Conservation (phyloP, 2,888 invertebrate genomes). For the Lottia gigantea region DNA sequence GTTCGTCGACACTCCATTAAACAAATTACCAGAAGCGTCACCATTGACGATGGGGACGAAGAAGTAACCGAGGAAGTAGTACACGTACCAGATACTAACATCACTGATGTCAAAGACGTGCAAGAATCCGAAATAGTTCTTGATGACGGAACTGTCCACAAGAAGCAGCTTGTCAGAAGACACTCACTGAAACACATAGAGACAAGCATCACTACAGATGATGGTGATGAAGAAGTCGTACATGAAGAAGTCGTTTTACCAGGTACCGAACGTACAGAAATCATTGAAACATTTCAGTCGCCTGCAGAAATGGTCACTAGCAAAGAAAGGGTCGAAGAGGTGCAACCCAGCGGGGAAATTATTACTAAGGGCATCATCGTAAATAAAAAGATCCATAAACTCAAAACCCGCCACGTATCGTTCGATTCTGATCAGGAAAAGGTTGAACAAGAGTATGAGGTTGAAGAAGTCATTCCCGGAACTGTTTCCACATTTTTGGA, state of each 20-base stretch:
- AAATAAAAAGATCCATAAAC: constrained; percentile 56
- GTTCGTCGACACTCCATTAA: constrained; percentile 47
- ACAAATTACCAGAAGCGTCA: constrained; percentile 41
- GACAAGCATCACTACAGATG: constrained; percentile 40
- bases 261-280: constrained; percentile 28
- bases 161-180: constrained; percentile 38
- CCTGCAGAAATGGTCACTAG: constrained; percentile 43
- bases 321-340: constrained; percentile 51
- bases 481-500: constrained; percentile 18
- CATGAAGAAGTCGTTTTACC: constrained; percentile 46
- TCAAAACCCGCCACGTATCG: constrained; percentile 50
- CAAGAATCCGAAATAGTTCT: constrained; percentile 53
- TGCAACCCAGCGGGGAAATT: constrained; percentile 55
- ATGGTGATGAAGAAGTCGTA: constrained; percentile 45
- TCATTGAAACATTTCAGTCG: constrained; percentile 48
- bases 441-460: constrained; percentile 17
- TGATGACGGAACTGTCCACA: constrained; percentile 58
- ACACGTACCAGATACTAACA: constrained; percentile 36
- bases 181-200: constrained; percentile 49
- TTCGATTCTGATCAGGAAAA: constrained; percentile 37
- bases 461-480: constrained; percentile 23
- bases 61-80: constrained; percentile 46
- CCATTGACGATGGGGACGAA: constrained; percentile 46
- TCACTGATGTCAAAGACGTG: constrained; percentile 27
- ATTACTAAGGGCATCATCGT: constrained; percentile 53